phyloP scores from a whole-genome alignment of 2,113 vertebrate genomes.

The Cricetomys ansorgei region DNA sequence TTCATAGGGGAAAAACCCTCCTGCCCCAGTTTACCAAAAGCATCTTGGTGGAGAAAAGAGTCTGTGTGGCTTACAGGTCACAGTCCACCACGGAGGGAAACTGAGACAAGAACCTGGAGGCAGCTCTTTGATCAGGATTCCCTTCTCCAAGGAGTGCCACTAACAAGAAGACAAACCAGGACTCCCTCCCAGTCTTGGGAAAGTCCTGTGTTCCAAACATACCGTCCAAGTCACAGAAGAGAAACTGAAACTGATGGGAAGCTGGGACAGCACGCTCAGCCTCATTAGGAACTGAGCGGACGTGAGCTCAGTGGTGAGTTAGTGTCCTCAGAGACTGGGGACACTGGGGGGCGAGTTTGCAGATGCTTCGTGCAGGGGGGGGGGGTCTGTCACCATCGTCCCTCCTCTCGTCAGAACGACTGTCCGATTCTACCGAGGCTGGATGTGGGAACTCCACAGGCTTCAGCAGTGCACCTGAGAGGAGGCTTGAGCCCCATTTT shows the following conservation, averaged over 20 bases:
- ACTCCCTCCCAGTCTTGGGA: constrained; percentile 24
- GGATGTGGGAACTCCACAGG: neutral
- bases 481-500: neutral
- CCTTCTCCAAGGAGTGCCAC: neutral
- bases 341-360: no score
- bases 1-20: neutral
- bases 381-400: neutral
- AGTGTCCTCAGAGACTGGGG: neutral
- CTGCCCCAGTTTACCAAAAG: neutral
- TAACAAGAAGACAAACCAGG: neutral
- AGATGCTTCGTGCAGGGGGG: neutral
- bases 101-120: neutral
- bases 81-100: neutral
- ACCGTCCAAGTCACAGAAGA: neutral
- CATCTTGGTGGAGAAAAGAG: neutral
- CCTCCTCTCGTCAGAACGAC: neutral
- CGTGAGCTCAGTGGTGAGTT: neutral
- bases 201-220: constrained; percentile 59
- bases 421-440: neutral
- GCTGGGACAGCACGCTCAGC: neutral
- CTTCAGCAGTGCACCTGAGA: neutral
- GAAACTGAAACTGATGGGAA: neutral
- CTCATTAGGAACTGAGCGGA: neutral
- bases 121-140: no score
- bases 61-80: neutral